Base-by-base conservation (phyloP, 2,797 vertebrate genomes). In the Tiaroga cobitis region DNA sequence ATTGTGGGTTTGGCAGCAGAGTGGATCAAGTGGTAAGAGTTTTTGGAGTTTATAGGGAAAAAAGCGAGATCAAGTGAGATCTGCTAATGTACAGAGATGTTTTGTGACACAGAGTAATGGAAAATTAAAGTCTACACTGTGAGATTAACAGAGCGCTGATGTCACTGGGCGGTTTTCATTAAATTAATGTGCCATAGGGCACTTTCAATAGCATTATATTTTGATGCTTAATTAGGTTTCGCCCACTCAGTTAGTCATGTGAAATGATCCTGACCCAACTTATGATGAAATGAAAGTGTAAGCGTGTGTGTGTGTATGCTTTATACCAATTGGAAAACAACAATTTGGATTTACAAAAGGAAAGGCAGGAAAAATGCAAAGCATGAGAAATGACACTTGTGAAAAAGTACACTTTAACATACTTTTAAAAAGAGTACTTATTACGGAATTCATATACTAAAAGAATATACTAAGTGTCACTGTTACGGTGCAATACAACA, bases 211-310 rank as follows among this genome's bases (percentile, higher is more conserved):
- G 69, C 81, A 89, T 89, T 90, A 87, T 84, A 90, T 92, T 91
- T 87, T 89, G 87, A 65, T 78, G 81, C 87, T 87, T 92, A 92
- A 93, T 94, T 91, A 89, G 88, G 87, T 93, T 93, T 91, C 81
- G 80, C 87, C 86, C 85, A 87, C 86, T 89, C 92, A 92, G 83
- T 91, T 91, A 90, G 89, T 67, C 75, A 87, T 88, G 81, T 86
- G 87, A 89, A 88, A 74, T 82, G 90, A 80, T 68, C 77, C 84
- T 86, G 43, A 67, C 13, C 37, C 15, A 80, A 80, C 75, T 76
- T 76, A 56, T 56, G 21, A 76, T 56, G 32, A 56, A 80, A 39
- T 67, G n/a, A 80, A 84, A 43, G 39, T 74, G 29, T 75, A 74
- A 63, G 78, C 1, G 10, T 56, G 29, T 26, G 16, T 19, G 34